Conservation (phyloP, 2,797 vertebrate species). For the Melanotaenia maccullochi region DNA sequence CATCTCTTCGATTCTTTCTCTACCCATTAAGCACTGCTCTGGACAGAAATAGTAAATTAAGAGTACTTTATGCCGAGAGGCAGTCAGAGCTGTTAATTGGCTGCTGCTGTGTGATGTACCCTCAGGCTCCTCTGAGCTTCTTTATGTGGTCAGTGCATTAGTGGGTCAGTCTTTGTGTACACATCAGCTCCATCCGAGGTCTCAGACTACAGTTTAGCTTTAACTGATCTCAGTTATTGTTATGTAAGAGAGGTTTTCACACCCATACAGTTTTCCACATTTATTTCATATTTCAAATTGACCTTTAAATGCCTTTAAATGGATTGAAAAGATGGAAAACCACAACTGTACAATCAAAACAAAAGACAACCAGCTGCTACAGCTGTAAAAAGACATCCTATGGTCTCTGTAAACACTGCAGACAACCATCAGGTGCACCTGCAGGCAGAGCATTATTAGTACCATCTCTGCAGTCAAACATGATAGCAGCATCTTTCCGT, state of each 20-base stretch:
- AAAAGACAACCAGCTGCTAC: too few relatives aligned
- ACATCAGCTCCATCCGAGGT: neutral
- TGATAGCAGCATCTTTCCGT: neutral
- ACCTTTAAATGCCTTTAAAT: neutral
- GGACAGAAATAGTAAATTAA: slow-evolving; percentile 38
- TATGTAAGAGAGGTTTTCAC: neutral
- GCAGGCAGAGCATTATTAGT: neutral
- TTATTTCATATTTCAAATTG: neutral
- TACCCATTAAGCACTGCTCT: slow-evolving; percentile 35
- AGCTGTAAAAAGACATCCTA: too few relatives aligned
- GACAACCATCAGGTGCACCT: too few relatives aligned
- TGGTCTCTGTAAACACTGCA: too few relatives aligned
- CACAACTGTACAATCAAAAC: too few relatives aligned
- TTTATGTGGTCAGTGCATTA: slow-evolving; percentile 4
- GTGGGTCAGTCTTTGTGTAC: neutral
- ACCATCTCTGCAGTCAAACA: neutral
- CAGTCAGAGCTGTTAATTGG: slow-evolving; percentile 31
- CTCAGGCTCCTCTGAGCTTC: slow-evolving; percentile 10
- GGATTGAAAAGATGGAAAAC: too few relatives aligned
- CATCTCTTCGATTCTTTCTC: slow-evolving; percentile 11
- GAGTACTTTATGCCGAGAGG: slow-evolving; percentile 10
- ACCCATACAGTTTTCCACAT: neutral
- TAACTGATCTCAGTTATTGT: neutral
- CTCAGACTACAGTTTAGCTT: neutral
- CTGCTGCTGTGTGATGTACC: slow-evolving; percentile 12